Conservation (phyloP, 2,797 vertebrate genomes). For the Momotus momota region DNA sequence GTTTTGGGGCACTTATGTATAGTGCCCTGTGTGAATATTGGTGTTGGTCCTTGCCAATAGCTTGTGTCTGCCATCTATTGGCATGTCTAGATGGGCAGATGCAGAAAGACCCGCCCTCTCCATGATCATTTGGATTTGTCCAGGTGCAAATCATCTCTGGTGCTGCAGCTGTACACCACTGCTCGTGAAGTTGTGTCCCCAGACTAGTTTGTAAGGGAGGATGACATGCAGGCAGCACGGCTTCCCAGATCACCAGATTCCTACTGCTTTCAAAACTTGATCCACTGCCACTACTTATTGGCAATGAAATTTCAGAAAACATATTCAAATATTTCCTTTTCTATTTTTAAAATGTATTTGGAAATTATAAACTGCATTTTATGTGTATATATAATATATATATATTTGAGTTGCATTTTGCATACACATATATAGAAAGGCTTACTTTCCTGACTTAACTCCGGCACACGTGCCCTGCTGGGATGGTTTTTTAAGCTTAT, state of each 20-base stretch:
- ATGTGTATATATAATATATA: accelerated
- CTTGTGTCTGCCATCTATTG: not conserved
- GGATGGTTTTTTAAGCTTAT: not conserved
- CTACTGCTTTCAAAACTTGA: not conserved
- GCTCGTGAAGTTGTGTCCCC: not conserved
- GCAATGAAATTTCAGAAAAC: not conserved
- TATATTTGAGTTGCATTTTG: not conserved
- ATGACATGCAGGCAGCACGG: accelerated
- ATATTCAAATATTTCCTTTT: not conserved
- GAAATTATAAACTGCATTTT: not conserved
- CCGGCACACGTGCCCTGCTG: not conserved
- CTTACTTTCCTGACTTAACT: not conserved
- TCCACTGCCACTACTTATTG: not conserved
- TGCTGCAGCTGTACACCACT: not conserved
- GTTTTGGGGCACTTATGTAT: not conserved
- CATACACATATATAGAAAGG: not conserved
- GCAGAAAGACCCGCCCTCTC: not conserved
- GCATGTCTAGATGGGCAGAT: not conserved
- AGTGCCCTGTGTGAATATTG: not conserved
- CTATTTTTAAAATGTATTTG: not conserved
- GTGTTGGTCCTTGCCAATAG: not conserved
- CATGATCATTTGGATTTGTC: not conserved
- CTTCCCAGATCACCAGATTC: not conserved
- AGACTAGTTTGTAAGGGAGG: not conserved
- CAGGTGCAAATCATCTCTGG: not conserved